Evolutionary conservation across 2,888 invertebrate species (phyloP).

Genomic region (Oxystoma pomonae): DNA sequence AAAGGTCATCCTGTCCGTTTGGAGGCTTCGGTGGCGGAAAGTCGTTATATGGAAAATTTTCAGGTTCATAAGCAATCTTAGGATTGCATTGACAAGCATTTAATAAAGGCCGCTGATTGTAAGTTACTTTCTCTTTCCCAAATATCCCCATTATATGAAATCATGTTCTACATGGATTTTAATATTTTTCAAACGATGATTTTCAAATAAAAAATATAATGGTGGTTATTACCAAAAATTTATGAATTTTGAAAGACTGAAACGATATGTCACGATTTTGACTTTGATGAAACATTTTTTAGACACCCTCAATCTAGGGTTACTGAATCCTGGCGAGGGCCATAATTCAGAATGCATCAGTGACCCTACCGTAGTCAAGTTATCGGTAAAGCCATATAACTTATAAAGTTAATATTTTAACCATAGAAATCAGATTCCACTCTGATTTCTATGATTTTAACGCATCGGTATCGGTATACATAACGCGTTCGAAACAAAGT

Average conservation of each 20-base stretch:
- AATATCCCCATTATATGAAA: not conserved
- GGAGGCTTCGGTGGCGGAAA: slow-evolving; percentile 27
- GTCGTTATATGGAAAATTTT: slow-evolving; percentile 13
- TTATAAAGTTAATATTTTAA: too few species aligned
- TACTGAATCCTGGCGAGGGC: too few species aligned
- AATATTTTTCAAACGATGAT: not conserved
- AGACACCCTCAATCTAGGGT: too few species aligned
- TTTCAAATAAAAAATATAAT: not conserved
- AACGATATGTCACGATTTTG: too few species aligned
- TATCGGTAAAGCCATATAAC: too few species aligned
- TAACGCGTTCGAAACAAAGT: too few species aligned
- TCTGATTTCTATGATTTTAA: too few species aligned
- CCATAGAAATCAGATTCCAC: too few species aligned
- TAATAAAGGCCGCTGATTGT: not conserved
- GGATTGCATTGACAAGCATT: not conserved
- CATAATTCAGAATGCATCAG: too few species aligned
- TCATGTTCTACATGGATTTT: not conserved
- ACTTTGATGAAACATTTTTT: too few species aligned
- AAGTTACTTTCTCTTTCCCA: not conserved
- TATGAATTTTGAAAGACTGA: not conserved
- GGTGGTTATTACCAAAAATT: not conserved
- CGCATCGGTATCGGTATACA: too few species aligned
- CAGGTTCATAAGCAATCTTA: not conserved
- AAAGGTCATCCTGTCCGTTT: slow-evolving; percentile 26
- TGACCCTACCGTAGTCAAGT: too few species aligned